Percentiles rank a stretch among this genome's conserved stretches.
Evolutionary conservation across 2,797 vertebrate genomes (phyloP).

Genomic region (Amniataba percoides): DNA sequence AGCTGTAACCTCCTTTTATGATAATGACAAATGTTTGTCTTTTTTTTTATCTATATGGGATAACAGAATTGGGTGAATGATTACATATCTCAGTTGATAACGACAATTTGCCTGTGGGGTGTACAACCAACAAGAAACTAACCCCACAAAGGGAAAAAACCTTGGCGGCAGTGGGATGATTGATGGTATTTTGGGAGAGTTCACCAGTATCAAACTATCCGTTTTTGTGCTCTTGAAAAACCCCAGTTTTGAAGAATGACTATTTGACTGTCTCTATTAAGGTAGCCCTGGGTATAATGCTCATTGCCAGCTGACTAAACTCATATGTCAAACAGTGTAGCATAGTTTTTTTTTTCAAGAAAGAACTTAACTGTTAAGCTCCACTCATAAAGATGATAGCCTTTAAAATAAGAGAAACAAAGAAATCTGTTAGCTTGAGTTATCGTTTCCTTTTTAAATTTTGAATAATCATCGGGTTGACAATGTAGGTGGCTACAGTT

Average conservation of each 20-base stretch:
- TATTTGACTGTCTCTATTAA: constrained; percentile 67
- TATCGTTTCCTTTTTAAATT: constrained; percentile 22
- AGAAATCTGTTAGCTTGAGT: constrained; percentile 8
- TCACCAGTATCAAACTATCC: constrained; percentile 72
- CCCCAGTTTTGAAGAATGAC: constrained; percentile 60
- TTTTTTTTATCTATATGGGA: constrained; percentile 20
- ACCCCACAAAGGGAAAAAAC: constrained; percentile 56
- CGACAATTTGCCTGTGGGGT: constrained; percentile 44
- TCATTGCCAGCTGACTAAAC: constrained; percentile 53
- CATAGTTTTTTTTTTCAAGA: constrained; percentile 39
- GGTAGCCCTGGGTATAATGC: constrained; percentile 52
- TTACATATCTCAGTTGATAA: constrained; percentile 51
- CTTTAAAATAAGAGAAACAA: constrained; percentile 45
- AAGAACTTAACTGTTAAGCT: constrained; percentile 42
- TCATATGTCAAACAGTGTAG: constrained; percentile 57
- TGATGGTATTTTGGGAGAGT: constrained; percentile 68
- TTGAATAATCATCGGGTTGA: constrained; percentile 46
- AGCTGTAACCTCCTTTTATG: constrained; percentile 3
- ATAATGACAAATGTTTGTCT: constrained; percentile 8
- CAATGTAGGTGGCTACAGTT: constrained; percentile 39
- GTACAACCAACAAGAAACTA: constrained; percentile 53
- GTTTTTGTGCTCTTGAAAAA: constrained; percentile 68
- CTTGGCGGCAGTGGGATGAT: constrained; percentile 61
- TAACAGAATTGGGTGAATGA: constrained; percentile 33
- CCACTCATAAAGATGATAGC: constrained; percentile 37